These are phyloP conservation scores for Biston betularia DNA, from an alignment of 2,888 invertebrate species.

Conservation along the genomic window DNA sequence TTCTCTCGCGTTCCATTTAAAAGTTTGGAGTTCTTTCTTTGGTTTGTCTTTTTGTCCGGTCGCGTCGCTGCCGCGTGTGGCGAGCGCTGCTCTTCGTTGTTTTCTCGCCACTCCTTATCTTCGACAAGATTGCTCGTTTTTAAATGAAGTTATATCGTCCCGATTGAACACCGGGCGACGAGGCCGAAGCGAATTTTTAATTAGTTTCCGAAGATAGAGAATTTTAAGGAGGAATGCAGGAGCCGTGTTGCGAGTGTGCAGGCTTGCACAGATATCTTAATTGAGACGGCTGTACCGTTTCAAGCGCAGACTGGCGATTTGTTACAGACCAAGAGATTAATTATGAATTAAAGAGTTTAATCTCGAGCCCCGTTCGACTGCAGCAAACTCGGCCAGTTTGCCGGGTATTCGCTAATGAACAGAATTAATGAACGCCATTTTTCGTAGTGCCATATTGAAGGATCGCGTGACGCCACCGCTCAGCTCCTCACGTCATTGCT, in stretches of 20 bases:
- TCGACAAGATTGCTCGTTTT: slow-evolving; percentile 85
- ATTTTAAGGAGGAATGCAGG: slow-evolving; percentile 82
- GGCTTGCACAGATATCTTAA: slow-evolving; percentile 79
- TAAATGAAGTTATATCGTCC: slow-evolving; percentile 85
- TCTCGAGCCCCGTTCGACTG: slow-evolving; percentile 59
- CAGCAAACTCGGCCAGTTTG: slow-evolving; percentile 51
- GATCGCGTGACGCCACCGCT: slow-evolving; percentile 64
- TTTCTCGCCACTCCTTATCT: slow-evolving; percentile 84
- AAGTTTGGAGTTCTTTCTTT: slow-evolving; percentile 78
- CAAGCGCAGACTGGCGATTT: slow-evolving; percentile 70
- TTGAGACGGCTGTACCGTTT: slow-evolving; percentile 75
- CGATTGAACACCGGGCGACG: slow-evolving; percentile 80
- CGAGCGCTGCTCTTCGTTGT: slow-evolving; percentile 82
- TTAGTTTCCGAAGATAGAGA: slow-evolving; percentile 85
- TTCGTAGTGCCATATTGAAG: slow-evolving; percentile 66
- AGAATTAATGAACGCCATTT: slow-evolving; percentile 72
- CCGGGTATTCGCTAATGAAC: slow-evolving; percentile 68
- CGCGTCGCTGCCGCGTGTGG: slow-evolving; percentile 78
- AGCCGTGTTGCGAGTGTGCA: slow-evolving; percentile 74
- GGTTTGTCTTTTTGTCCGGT: slow-evolving; percentile 71
- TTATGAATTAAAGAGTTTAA: slow-evolving; percentile 74
- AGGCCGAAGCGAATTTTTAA: slow-evolving; percentile 85
- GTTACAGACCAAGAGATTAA: slow-evolving; percentile 74
- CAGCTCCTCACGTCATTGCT: slow-evolving; percentile 54
- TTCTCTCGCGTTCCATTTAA: slow-evolving; percentile 84